Conservation (phyloP, 2,113 vertebrate species). For the Cervus canadensis region DNA sequence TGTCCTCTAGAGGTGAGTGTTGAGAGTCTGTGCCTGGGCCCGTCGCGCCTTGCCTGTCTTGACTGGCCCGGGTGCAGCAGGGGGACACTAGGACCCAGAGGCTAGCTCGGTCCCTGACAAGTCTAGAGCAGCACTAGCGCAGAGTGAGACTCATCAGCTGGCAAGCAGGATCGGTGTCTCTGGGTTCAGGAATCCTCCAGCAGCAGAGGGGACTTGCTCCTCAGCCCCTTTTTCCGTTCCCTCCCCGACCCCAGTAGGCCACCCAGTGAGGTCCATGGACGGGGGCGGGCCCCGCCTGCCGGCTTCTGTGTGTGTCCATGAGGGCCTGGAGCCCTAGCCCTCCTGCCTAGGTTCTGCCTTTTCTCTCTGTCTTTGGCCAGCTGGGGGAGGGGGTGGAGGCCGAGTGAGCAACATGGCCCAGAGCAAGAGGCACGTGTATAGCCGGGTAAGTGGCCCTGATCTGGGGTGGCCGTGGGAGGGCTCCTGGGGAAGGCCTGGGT, state of each 20-base stretch:
- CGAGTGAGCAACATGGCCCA: constrained; percentile 86
- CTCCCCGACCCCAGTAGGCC: not conserved
- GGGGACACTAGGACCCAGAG: constrained; percentile 92
- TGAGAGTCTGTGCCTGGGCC: not conserved
- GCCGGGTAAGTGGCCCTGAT: constrained; percentile 86
- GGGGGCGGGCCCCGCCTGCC: constrained; percentile 11
- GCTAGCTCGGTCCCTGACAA: constrained; percentile 75
- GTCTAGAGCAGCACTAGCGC: constrained; percentile 87
- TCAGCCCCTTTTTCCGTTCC: not conserved
- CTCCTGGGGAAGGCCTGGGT: constrained; percentile 44
- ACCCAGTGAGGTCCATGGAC: constrained; percentile 36
- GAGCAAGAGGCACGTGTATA: constrained; percentile 86
- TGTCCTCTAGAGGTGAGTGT: not conserved
- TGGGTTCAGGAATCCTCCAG: constrained; percentile 64
- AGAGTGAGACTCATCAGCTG: constrained; percentile 88
- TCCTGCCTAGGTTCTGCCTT: constrained; percentile 65
- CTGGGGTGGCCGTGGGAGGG: constrained; percentile 44
- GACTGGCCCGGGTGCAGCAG: not conserved
- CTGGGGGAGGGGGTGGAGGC: constrained; percentile 64
- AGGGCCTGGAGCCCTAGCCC: constrained; percentile 62
- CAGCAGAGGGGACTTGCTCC: constrained; percentile 47
- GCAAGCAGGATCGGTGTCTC: constrained; percentile 75
- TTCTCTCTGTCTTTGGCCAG: constrained; percentile 64
- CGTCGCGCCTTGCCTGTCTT: not conserved
- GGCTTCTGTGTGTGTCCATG: constrained; percentile 28